phyloP scores from a whole-genome alignment of 2,113 vertebrate genomes.

The Lophius piscatorius region DNA sequence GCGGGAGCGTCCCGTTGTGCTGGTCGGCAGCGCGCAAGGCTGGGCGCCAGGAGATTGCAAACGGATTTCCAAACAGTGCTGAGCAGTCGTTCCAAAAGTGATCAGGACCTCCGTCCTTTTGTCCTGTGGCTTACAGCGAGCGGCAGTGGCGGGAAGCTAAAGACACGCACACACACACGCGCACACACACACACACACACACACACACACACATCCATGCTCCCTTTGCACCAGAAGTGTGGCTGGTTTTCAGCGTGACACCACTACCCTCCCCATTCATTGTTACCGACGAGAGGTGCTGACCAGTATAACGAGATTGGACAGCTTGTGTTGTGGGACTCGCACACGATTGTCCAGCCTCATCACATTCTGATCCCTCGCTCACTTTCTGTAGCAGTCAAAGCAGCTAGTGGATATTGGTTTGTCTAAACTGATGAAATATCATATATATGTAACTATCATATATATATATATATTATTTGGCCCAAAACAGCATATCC shows the following conservation, averaged over 20 bases:
- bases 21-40: constrained; percentile 11
- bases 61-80: constrained; percentile 72
- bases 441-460: too few relatives aligned
- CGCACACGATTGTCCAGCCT: constrained; percentile 76
- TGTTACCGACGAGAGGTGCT: constrained; percentile 81
- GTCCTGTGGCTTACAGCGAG: constrained; percentile 78
- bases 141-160: constrained; percentile 79
- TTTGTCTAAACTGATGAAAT: neutral
- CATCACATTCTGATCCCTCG: constrained; percentile 81
- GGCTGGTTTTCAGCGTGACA: constrained; percentile 76
- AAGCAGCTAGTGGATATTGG: constrained; percentile 10
- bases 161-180: constrained; percentile 24
- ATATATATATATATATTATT: too few relatives aligned
- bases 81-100: constrained; percentile 66
- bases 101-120: constrained; percentile 74
- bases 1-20: constrained; percentile 20
- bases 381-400: constrained; percentile 28
- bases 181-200: constrained; percentile 31
- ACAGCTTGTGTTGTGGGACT: constrained; percentile 48
- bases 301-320: constrained; percentile 81
- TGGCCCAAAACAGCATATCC: too few relatives aligned
- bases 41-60: constrained; percentile 55
- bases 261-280: constrained; percentile 71
- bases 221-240: constrained; percentile 26
- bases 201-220: constrained; percentile 8